phyloP scores from a whole-genome alignment of 1,140 invertebrate genomes.

The Grapholita molesta region DNA sequence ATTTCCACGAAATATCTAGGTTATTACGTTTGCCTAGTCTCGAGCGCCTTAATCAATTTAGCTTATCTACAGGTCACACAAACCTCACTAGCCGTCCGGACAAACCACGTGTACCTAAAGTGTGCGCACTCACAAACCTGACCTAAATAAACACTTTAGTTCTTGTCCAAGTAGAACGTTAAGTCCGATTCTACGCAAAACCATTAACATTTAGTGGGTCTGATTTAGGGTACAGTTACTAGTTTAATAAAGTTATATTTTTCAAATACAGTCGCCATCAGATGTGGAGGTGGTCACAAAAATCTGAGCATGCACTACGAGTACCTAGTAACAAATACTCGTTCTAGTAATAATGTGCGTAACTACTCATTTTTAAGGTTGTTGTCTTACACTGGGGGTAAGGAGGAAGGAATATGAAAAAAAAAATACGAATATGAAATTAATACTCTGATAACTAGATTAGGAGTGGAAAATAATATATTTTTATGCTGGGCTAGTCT shows the following conservation, averaged over 20 bases:
- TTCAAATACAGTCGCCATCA: no score
- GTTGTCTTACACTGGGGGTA: no score
- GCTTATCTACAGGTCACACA: background rate
- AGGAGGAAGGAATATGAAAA: no score
- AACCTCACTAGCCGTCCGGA: background rate
- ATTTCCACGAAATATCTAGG: background rate
- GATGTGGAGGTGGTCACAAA: no score
- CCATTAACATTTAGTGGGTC: background rate
- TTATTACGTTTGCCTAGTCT: background rate
- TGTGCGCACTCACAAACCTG: background rate
- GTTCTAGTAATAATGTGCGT: no score
- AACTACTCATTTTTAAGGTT: no score
- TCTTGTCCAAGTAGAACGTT: background rate
- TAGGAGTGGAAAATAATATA: background rate
- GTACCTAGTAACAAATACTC: no score
- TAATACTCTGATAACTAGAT: background rate
- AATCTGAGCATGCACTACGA: no score
- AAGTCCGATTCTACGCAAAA: background rate
- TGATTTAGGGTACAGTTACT: background rate
- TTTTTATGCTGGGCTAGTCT: background rate
- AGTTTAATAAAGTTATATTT: background rate
- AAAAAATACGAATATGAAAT: background rate
- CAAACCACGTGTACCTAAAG: background rate
- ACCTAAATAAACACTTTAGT: background rate
- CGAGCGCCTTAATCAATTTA: background rate